Conservation (phyloP, 2,113 vertebrate genomes). For the Mionectes macconnelli region DNA sequence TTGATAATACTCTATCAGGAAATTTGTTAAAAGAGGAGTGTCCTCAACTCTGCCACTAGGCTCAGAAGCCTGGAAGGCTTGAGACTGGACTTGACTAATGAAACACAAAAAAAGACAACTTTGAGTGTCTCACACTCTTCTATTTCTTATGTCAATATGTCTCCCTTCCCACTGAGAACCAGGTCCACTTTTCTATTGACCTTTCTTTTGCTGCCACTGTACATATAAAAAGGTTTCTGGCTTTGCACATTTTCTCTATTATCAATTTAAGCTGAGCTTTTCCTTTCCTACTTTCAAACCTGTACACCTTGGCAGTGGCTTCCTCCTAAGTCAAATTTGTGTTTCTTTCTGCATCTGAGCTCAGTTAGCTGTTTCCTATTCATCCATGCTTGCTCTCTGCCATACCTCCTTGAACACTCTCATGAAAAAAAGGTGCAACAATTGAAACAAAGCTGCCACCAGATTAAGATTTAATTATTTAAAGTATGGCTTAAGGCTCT, state of each 20-base stretch:
- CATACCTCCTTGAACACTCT: not conserved
- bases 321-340: not conserved
- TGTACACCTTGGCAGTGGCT: not conserved
- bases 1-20: not conserved
- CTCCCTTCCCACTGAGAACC: not conserved
- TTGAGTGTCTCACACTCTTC: not conserved
- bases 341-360: not conserved
- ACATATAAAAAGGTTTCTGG: not conserved
- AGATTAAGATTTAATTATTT: not conserved
- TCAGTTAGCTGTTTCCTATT: not conserved
- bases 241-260: not conserved
- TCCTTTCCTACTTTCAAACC: not conserved
- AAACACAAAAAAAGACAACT: not conserved
- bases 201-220: not conserved
- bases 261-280: not conserved
- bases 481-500: not conserved
- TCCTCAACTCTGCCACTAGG: not conserved
- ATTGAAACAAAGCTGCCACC: not conserved
- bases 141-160: not conserved
- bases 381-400: not conserved
- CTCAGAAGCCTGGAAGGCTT: not conserved
- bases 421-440: not conserved
- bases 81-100: not conserved
- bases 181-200: not conserved
- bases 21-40: not conserved